Percentiles rank a stretch among this genome's conserved stretches.
Conservation (phyloP, 2,888 invertebrate genomes). For the Stenichneumon culpator region DNA sequence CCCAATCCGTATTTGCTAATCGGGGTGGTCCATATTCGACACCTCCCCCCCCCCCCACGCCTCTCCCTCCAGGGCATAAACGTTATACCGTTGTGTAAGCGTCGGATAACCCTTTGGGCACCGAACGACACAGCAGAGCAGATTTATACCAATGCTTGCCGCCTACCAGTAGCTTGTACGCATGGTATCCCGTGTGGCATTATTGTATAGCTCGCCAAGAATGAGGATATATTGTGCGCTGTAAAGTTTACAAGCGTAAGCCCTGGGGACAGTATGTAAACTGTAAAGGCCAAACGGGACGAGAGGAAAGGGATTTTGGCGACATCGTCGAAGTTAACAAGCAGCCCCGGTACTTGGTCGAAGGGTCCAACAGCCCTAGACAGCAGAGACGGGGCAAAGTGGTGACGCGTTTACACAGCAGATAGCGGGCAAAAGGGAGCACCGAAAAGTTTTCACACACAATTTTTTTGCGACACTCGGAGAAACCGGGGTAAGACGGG, state of each 20-base stretch:
- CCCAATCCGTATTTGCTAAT: background rate
- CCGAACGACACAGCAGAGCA: background rate
- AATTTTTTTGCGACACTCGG: background rate
- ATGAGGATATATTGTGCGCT: conserved; percentile 33
- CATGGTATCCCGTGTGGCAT: background rate
- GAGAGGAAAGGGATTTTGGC: conserved; percentile 40
- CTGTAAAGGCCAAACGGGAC: conserved; percentile 21
- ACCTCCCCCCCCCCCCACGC: background rate
- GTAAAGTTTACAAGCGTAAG: conserved; percentile 54
- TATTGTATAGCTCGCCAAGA: conserved; percentile 30
- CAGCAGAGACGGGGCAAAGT: background rate
- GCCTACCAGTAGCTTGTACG: background rate
- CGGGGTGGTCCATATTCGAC: background rate
- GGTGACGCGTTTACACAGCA: background rate
- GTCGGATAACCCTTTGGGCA: background rate
- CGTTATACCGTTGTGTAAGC: background rate
- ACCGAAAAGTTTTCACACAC: background rate
- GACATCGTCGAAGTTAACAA: conserved; percentile 48
- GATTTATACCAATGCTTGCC: conserved; percentile 8
- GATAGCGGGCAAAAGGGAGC: background rate
- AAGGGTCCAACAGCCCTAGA: background rate
- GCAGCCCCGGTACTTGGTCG: conserved; percentile 8
- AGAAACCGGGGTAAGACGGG: background rate
- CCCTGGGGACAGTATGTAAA: conserved; percentile 32
- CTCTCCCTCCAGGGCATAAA: background rate